Evolutionary conservation across 2,888 invertebrate species (phyloP), one percentile per base, ranked within the genome.

Genomic region (Stenodema calcarata): DNA sequence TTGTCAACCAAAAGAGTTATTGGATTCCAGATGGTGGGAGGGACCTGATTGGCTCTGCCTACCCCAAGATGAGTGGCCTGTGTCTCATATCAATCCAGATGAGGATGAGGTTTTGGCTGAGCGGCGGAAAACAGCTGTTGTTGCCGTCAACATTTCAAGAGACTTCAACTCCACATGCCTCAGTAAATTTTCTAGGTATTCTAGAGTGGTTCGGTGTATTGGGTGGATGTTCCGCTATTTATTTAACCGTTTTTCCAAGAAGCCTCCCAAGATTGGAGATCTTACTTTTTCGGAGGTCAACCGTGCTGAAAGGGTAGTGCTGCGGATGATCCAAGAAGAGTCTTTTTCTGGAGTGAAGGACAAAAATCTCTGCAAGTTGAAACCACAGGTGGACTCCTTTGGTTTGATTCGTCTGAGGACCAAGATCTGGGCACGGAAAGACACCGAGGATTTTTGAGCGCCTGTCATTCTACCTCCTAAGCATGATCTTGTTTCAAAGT

Each of bases 1-100:
- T 6, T 90, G 90, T 86, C 83, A 81, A 12, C 87, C 89, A 1
- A 81, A 88, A 62, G 87, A 89, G 27, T 87, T 91, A 16, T 14
- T 83, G 2, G 14, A 83, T 18, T 83, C 83, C 2, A 4, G 35
- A 83, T n/a, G n/a, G n/a, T 83, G 83, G 83, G 83, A 83, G 83
- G 70, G 83, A 83, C 83, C 83, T 14, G 70, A 35, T 70, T 70
- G 11, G 12, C 89, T n/a, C n/a, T n/a, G 41, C 7, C 18, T 4
- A 1, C 54, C 80, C 14, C 11, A 1, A 18, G 18, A 23, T 23
- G 12, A 80, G 3, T 80, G 80, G 80, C 50, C 80, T 41, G 0
- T 0, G 0, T 16, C 54, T 2, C 3, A 47, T 14, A 30, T 28
- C 2, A 28, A 18, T n/a, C 28, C 30, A 14, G 23, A 80, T 54